These are phyloP conservation scores for Schizaphis graminum DNA, from an alignment of 2,888 invertebrate species.

Conservation along the genomic window DNA sequence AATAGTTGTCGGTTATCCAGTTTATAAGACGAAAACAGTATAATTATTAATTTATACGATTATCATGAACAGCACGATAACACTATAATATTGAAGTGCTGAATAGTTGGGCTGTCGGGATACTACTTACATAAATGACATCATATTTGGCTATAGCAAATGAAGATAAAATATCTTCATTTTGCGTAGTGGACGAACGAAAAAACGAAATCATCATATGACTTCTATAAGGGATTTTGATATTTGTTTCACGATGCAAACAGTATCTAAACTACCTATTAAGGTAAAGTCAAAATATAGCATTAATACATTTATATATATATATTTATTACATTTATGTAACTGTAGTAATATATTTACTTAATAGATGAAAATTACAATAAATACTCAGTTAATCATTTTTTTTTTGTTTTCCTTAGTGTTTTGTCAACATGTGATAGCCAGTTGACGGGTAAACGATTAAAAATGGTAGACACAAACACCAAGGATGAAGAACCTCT, in stretches of 20 bases:
- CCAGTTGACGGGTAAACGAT: too few relatives aligned
- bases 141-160: not conserved
- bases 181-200: not conserved
- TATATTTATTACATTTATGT: not conserved
- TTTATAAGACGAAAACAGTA: not conserved
- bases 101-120: not conserved
- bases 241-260: not conserved
- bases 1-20: not conserved
- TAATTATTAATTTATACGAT: not conserved
- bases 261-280: not conserved
- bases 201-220: not conserved
- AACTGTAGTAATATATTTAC: not conserved
- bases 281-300: slow-evolving; percentile 16
- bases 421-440: slow-evolving; percentile 25
- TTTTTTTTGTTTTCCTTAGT: slow-evolving; percentile 13
- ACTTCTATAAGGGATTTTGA: not conserved
- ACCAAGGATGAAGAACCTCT: slow-evolving; percentile 31
- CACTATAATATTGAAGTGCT: not conserved
- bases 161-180: not conserved
- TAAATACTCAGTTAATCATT: not conserved
- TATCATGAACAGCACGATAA: not conserved
- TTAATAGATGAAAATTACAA: not conserved
- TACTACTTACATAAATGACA: not conserved
- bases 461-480: slow-evolving; percentile 45
- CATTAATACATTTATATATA: not conserved